Conservation (phyloP, 1,140 invertebrate genomes). For the Eriocheir sinensis region DNA sequence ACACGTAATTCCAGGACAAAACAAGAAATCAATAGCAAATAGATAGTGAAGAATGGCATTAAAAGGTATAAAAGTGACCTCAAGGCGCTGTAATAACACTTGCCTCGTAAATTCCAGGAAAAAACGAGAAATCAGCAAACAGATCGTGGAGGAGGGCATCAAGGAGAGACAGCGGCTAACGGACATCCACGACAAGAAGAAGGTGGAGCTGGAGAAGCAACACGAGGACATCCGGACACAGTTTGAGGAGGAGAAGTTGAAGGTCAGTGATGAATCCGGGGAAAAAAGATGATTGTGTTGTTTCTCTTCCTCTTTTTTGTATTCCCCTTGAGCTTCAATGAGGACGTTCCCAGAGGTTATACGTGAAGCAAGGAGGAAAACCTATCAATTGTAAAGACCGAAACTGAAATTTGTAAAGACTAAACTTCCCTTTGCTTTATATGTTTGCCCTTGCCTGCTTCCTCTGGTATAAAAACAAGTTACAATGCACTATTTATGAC, state of each 20-base stretch:
- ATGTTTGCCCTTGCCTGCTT: too few species aligned
- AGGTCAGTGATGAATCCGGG: conserved; percentile 74
- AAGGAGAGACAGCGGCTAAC: conserved; percentile 88
- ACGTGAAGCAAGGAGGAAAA: too few species aligned
- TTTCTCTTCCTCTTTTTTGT: not conserved
- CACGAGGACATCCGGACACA: conserved; percentile 89
- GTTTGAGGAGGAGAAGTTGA: conserved; percentile 86
- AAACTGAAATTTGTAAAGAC: too few species aligned
- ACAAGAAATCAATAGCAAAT: too few species aligned
- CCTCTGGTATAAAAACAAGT: too few species aligned
- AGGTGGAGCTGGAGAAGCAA: conserved; percentile 88
- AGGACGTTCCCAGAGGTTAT: too few species aligned
- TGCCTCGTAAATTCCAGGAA: conserved; percentile 82
- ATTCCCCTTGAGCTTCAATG: too few species aligned
- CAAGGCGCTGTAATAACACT: not conserved
- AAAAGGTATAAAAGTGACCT: not conserved
- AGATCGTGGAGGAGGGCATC: conserved; percentile 91
- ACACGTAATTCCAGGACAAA: conserved; percentile 87
- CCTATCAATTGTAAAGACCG: too few species aligned
- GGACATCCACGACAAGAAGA: conserved; percentile 88
- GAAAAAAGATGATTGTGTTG: not conserved
- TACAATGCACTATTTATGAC: too few species aligned
- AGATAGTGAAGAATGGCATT: too few species aligned
- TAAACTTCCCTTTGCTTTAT: too few species aligned
- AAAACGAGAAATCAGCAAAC: conserved; percentile 88